Evolutionary conservation across 2,888 invertebrate species (phyloP), one percentile per base, ranked within the genome.

Genomic region (Epicampocera succincta): DNA sequence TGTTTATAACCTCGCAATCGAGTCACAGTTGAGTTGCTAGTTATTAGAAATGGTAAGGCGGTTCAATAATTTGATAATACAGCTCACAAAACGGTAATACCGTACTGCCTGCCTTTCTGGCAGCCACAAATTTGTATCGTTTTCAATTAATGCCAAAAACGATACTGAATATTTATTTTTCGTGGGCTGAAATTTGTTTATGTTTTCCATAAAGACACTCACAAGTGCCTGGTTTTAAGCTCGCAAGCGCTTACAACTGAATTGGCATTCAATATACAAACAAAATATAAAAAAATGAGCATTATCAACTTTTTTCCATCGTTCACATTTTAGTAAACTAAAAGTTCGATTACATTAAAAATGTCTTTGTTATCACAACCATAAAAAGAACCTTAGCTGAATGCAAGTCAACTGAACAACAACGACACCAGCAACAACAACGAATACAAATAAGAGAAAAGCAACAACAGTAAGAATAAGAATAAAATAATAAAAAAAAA

Each of bases 271-370:
- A n/a, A 50, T 56, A 17, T 25, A 21, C 19, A 52, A 15, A 12
- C 42, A 56, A 33, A 33, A 33, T 1, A 25, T 2, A 25, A 25
- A 25, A 33, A 33, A 33, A 3, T 9, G 33, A 33, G 33, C 46
- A 29, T 78, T 42, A 74, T 71, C 66, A 73, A 52, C 42, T 69
- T 56, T 29, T 60, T 56, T 63, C 61, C 69, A 71, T 65, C 52
- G 54, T 44, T 52, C 33, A 68, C 44, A 54, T 69, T 74, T 69
- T 74, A 69, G 60, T 65, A 54, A 74, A 74, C 69, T 77, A 58
- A 82, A 82, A 78, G 74, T 82, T 82, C 78, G 78, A 82, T 78
- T 82, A 77, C 61, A 73, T 73, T 58, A 68, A 79, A 78, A 82
- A 78, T 82, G 78, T 78, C 74, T 78, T 61, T 82, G 74, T 82